Evolutionary conservation across 1,140 invertebrate species (phyloP), one percentile per base, ranked within the genome.

Genomic region (Drosophila ficusphila): DNA sequence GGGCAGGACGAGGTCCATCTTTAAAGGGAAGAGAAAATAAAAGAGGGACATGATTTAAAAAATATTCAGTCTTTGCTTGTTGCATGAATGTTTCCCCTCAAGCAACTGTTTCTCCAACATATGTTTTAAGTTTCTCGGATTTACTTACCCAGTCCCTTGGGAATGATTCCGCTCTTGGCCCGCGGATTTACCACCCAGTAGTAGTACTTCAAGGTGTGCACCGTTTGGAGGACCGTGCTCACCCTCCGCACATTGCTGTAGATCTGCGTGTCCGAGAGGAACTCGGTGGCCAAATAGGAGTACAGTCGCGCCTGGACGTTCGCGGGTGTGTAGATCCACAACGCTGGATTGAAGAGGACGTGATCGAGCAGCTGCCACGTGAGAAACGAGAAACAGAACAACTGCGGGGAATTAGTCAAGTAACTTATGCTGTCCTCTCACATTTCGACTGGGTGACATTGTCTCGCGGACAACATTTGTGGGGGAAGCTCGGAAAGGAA

Each of bases 131-230:
- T 7, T 23, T 4, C 4, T 0, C n/a, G 1, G 9, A 0, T 1
- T 4, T 4, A 85, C 94, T 94, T 92, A 99, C 98, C 97, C 56
- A 97, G 92, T 89, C 97, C 98, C 92, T 99, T 99, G 3, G 98
- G 97, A 31, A 95, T 96, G 78, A 99, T 98, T 27, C 97, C 98
- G 92, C 97, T 99, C 91, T 98, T 98, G 31, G 97, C 94, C 73
- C 96, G 94, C 1, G 98, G 98, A 94, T 98, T 99, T 2, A 97
- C 96, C 11, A 99, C 97, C 98, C 98, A 99, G 91, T 99, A 99
- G 92, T 99, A 99, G 91, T 98, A 99, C 92, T 99, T 99, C 25
- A 99, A 93, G 0, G 99, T 98, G 91, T 99, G 98, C 68, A 99
- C 97, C 0, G 98, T 99, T 93, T 99, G 98, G 6, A 99, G 93